Percentiles rank a stretch among this genome's conserved stretches.
Conservation (phyloP, 30 jellyfish, hydroid and myxozoan species). For the Aurelia sp. region DNA sequence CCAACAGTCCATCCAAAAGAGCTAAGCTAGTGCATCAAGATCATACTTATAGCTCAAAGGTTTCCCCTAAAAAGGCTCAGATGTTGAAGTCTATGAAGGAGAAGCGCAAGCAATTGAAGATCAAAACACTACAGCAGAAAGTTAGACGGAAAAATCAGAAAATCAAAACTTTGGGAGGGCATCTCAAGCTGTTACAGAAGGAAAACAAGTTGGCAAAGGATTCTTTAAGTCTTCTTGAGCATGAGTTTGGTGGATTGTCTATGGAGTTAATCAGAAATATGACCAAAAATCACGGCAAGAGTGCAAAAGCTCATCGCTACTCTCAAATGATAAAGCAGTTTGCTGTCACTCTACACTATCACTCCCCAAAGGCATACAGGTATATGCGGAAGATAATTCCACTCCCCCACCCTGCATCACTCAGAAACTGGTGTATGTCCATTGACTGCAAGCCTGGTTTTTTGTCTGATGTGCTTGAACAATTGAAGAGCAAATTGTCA, state of each 20-base stretch:
- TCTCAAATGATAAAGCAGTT: conserved; percentile 1
- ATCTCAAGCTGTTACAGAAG: neutral
- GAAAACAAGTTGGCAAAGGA: conserved; percentile 1
- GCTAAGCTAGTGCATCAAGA: conserved; percentile 4
- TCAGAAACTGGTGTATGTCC: conserved; percentile 13
- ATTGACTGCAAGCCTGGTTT: conserved; percentile 27
- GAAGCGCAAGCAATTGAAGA: neutral
- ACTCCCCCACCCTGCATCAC: conserved; percentile 38
- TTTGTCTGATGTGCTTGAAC: conserved; percentile 5
- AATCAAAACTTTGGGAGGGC: conserved; percentile 2
- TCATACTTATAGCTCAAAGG: conserved; percentile 3
- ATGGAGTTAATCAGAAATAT: neutral
- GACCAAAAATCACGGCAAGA: neutral
- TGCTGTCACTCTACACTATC: conserved; percentile 22
- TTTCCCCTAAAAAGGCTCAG: conserved; percentile 12
- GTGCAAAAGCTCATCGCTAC: neutral
- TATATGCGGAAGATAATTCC: conserved; percentile 9
- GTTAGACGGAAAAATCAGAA: conserved; percentile 13
- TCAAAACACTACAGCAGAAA: conserved; percentile 5
- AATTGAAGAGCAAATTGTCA: neutral
- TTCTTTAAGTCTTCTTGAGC: neutral
- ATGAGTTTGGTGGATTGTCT: conserved; percentile 8
- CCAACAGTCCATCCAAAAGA: conserved; percentile 15
- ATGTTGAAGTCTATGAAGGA: conserved; percentile 10
- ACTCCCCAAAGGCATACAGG: conserved; percentile 18